Conservation (phyloP, 2,113 vertebrate genomes). For the Catharus minimus region DNA sequence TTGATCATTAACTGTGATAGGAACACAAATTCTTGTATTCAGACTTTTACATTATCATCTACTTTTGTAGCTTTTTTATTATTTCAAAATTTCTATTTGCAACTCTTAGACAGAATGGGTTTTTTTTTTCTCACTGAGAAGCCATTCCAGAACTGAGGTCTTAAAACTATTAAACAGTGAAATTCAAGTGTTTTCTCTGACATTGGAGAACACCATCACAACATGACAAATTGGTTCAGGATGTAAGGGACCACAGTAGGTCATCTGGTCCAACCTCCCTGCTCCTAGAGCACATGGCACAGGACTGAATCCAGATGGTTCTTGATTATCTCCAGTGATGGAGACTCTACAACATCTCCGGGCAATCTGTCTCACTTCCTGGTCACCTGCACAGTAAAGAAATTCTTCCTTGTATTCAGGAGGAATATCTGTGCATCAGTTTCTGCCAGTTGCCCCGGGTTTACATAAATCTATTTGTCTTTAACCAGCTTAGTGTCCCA, state of each 20-base stretch:
- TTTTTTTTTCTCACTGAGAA: background rate
- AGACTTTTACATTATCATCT: background rate
- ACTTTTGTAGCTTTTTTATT: background rate
- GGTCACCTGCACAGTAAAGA: background rate
- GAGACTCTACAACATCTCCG: background rate
- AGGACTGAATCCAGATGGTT: background rate
- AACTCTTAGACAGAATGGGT: fast-evolving
- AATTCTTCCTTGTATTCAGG: background rate
- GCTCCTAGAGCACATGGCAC: background rate
- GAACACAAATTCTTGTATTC: background rate
- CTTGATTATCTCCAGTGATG: background rate
- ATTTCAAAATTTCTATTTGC: background rate
- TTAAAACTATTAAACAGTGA: background rate
- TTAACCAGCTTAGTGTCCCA: background rate
- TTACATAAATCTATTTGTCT: background rate
- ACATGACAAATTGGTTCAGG: background rate
- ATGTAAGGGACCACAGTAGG: background rate
- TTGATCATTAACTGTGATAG: background rate
- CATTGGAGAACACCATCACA: background rate
- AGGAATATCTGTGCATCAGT: background rate
- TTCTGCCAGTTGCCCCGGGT: background rate
- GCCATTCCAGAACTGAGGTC: background rate
- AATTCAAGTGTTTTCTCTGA: background rate
- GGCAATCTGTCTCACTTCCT: background rate
- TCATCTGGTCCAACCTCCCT: background rate